These are phyloP conservation scores for Zaprionus capensis DNA, from an alignment of 1,140 invertebrate species.

Conservation along the genomic window DNA sequence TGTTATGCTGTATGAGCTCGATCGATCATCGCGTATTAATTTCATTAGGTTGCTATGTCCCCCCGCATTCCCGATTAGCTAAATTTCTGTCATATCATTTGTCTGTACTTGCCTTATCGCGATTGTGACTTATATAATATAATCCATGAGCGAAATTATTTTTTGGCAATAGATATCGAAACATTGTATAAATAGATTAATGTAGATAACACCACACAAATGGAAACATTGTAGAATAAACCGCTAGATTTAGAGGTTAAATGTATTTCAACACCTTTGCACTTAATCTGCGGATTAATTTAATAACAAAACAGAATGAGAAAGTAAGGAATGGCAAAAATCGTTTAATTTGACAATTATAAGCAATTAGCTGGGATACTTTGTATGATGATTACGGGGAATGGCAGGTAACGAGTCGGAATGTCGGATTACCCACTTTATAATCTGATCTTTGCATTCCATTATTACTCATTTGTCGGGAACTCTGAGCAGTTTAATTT, in stretches of 20 bases:
- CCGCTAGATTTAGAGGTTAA: not conserved
- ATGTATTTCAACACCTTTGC: not conserved
- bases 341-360: conserved; percentile 7
- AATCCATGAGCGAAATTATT: conserved; percentile 34
- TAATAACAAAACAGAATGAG: not conserved
- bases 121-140: conserved; percentile 28
- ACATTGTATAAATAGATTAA: not conserved
- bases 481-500: not conserved
- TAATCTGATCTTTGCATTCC: conserved; percentile 6
- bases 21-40: conserved; percentile 35
- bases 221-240: not conserved
- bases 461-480: conserved; percentile 12
- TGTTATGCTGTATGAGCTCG: not conserved
- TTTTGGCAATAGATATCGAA: conserved; percentile 35
- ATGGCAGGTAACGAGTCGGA: conserved; percentile 8
- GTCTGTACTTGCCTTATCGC: conserved; percentile 15
- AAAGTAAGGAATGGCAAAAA: not conserved
- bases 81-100: conserved; percentile 16
- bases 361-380: conserved; percentile 8
- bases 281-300: not conserved
- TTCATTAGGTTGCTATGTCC: not conserved
- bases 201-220: not conserved
- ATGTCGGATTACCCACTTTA: conserved; percentile 21
- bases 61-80: conserved; percentile 13
- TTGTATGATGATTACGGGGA: not conserved